Base-by-base conservation (phyloP, 2,888 invertebrate species). In the Frankliniella fusca region DNA sequence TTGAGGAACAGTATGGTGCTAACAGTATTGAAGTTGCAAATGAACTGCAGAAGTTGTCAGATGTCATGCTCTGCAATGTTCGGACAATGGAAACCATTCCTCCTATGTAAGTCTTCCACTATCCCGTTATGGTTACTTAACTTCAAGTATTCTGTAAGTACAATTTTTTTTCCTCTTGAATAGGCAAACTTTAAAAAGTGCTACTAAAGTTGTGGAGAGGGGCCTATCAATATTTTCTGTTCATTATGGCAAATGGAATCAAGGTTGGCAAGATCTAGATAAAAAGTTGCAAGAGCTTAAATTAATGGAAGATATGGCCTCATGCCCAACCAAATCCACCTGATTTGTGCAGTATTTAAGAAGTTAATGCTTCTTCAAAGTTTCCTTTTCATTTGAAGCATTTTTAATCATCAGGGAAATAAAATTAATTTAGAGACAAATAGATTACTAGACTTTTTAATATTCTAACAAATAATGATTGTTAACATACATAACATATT, bases 1-100 rank as follows among this genome's bases (percentile, higher is more conserved):
- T 92, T 12, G 91, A 91, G 85, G 90, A 90, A 84, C 90, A 91
- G 85, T 94, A 90, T 87, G 94, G 93, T 0, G 88, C 88, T 0
- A 90, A 90, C 81, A 93, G 93, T 85, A 90, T 93, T 23, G 93
- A 94, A 86, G 88, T 92, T 61, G 92, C 91, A 0, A 90, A 92
- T 83, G 93, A 93, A 86, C 87, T 93, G 48, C 90, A 92, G 81
- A 93, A 93, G 86, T 88, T 92, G 28, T 90, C 91, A 0, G 92
- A 93, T 84, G 89, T 93, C 48, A 76, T 76, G 70, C 23, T 76
- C 11, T 76, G 70, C 70, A 76, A 76, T 27, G 27, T 76, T 23
- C 70, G 70, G 1, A 76, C 70, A 27, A 76, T 76, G 70, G 70
- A 76, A 23, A 76, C 70, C 12, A 23, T 27, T 76, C 70, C 70